Base-by-base conservation (phyloP, 2,113 vertebrate genomes). In the Octodon degus region DNA sequence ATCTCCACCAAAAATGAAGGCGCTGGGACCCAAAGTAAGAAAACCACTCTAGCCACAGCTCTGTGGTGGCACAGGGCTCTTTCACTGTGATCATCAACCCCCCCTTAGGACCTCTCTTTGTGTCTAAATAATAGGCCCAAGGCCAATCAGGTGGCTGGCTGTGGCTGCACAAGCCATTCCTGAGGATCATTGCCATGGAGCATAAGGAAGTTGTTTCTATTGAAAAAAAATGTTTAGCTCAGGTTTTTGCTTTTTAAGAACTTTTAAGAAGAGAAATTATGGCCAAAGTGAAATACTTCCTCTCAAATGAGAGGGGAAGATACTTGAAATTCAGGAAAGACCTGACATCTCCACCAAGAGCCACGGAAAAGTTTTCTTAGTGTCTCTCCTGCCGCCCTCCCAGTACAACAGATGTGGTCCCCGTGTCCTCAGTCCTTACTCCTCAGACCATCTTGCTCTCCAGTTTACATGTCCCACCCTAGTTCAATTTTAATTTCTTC, bases 211-310 rank as follows among this genome's bases (percentile, higher is more conserved):
- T 74, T 20, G 1, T 30, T 32, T 65, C 24, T 80, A 72, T 22
- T 77, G 34, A 32, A 58, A 94, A 76, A 65, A n/a, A 60, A 70
- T 3, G 7, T 14, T 65, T 67, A 74, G 32, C 32, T 32, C 65
- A 65, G 67, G 16, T 32, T 93, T 89, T 86, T n/a, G 13, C 89
- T 93, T 91, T 40, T 89, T 84, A 58, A 82, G 27, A 13, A 81
- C 62, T 0, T 91, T 79, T 83, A 80, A n/a, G n/a, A 47, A 89
- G 68, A 91, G 30, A 72, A 82, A 55, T 82, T 27, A 83, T 7
- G 16, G 37, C 32, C 55, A 68, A 1, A 22, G 24, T 65, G 77
- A 89, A 88, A 91, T 67, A 12, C 1, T 83, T 20, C 22, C 30
- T 85, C 43, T 84, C 20, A 24, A 8, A 24, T 72, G n/a, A 40